Percentiles rank a stretch among this genome's conserved stretches.
Evolutionary conservation across 2,797 vertebrate species (phyloP).

Genomic region (Peromyscus eremicus): DNA sequence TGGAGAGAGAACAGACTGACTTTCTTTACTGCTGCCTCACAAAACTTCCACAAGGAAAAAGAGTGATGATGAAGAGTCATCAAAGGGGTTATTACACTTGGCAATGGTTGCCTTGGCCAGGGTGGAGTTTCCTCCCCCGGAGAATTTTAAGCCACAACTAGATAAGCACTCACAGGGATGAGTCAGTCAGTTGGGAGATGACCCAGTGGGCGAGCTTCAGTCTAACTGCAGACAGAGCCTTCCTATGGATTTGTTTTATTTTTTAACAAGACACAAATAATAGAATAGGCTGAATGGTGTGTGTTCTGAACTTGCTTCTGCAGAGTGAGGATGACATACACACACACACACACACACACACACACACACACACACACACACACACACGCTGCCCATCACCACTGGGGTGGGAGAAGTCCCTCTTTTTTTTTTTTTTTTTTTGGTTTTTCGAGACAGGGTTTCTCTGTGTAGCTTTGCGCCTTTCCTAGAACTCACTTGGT

Average conservation of each 20-base stretch:
- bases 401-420: not conserved
- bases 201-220: not conserved
- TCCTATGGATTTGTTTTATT: not conserved
- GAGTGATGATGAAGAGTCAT: not conserved
- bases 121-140: constrained; percentile 16
- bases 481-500: too few species aligned
- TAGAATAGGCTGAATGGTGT: not conserved
- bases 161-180: not conserved
- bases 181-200: not conserved
- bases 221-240: not conserved
- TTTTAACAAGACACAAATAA: constrained; percentile 32
- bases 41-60: not conserved
- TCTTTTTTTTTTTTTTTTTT: too few species aligned
- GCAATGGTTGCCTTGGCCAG: not conserved
- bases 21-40: not conserved
- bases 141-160: not conserved
- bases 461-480: too few species aligned
- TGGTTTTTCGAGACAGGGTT: too few species aligned
- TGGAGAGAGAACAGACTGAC: not conserved
- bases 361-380: not conserved
- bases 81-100: not conserved
- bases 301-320: not conserved
- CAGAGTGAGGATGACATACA: not conserved
- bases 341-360: not conserved
- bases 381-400: too few species aligned